phyloP scores from a whole-genome alignment of 2,797 vertebrate species.

The Propithecus deckenii region DNA sequence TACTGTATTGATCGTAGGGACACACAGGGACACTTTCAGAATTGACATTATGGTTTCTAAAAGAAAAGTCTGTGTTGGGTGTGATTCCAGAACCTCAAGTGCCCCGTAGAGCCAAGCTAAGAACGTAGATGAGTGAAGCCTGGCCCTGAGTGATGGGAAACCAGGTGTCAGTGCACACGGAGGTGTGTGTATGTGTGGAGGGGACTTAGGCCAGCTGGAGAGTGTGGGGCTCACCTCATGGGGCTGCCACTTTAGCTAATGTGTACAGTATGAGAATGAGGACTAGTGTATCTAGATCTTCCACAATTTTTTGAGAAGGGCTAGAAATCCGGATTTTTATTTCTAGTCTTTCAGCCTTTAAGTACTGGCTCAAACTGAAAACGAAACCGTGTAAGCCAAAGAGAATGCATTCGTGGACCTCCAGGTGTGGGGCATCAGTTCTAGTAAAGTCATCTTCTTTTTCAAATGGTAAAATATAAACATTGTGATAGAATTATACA shows the following conservation, averaged over 20 bases:
- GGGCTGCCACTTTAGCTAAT: neutral
- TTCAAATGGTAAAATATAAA: neutral
- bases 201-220: too few species aligned
- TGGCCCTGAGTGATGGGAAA: neutral
- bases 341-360: neutral
- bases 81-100: neutral
- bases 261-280: neutral
- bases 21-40: neutral
- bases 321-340: neutral
- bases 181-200: neutral
- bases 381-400: neutral
- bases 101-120: neutral
- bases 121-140: neutral
- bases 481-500: neutral
- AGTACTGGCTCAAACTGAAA: neutral
- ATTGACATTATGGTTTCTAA: neutral
- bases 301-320: neutral
- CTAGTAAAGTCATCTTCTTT: neutral
- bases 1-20: neutral
- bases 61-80: neutral
- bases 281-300: neutral
- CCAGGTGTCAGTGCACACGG: fast-evolving
- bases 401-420: neutral
- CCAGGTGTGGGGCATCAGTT: neutral
- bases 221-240: fast-evolving